Evolutionary conservation across 2,797 vertebrate species (phyloP).

Genomic region (Acipenser transmontanus): DNA sequence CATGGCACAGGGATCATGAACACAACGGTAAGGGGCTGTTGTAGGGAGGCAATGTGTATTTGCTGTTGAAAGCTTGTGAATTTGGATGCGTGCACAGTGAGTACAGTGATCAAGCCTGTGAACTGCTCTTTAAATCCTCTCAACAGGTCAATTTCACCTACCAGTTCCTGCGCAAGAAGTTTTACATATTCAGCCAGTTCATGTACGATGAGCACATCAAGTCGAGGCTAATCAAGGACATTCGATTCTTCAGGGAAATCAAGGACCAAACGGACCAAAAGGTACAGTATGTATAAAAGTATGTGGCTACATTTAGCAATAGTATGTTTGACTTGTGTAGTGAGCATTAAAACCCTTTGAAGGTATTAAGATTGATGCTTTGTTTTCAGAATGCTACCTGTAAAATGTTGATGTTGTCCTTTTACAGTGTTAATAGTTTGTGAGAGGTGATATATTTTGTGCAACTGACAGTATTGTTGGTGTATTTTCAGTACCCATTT

Average conservation of each 20-base stretch:
- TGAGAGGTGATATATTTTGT: not conserved
- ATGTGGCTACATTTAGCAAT: no score
- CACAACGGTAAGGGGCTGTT: conserved; percentile 74
- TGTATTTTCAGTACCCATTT: conserved; percentile 79
- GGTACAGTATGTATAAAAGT: conserved; percentile 49
- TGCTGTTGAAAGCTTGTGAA: no score
- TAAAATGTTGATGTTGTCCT: no score
- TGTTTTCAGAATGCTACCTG: no score
- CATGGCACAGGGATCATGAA: conserved; percentile 98
- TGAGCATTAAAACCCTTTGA: not conserved
- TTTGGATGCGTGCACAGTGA: no score
- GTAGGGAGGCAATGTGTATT: no score
- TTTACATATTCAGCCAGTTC: conserved; percentile 98
- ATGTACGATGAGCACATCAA: conserved; percentile 99
- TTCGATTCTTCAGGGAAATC: conserved; percentile 93
- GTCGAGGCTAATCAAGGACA: conserved; percentile 96
- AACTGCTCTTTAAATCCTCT: conserved; percentile 16
- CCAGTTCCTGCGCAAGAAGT: conserved; percentile 96
- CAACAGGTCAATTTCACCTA: conserved; percentile 94
- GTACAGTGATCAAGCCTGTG: no score
- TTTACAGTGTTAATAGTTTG: not conserved
- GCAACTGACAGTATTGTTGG: not conserved
- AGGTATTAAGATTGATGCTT: no score
- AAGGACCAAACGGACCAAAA: conserved; percentile 98
- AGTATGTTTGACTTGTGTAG: not conserved